Percentiles rank a stretch among this genome's conserved stretches.
These are phyloP conservation scores for Stenopsyche tienmushanensis DNA, from an alignment of 1,140 invertebrate genomes.

Conservation along the genomic window DNA sequence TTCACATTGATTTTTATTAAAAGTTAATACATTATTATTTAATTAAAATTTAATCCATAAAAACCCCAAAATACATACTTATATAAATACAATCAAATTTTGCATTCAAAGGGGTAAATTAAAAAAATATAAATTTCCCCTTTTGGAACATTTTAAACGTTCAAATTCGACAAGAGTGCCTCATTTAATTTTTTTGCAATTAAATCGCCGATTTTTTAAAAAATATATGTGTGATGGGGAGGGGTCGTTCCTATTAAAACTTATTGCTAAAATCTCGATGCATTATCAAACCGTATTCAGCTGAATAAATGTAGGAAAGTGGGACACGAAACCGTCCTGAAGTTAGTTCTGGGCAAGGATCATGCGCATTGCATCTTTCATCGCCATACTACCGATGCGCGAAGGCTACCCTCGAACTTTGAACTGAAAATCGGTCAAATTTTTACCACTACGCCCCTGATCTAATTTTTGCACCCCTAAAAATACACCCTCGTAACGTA, in stretches of 20 bases:
- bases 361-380: constrained; percentile 10
- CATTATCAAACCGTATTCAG: constrained; percentile 19
- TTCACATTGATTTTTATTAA: no score
- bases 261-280: not conserved
- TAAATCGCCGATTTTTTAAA: not conserved
- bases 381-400: constrained; percentile 31
- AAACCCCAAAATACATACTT: no score
- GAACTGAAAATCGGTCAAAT: not conserved
- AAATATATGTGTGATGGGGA: not conserved
- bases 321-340: constrained; percentile 30
- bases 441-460: not conserved
- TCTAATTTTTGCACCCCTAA: not conserved
- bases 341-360: constrained; percentile 27
- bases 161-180: not conserved
- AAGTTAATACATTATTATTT: no score
- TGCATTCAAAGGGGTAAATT: no score
- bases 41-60: no score
- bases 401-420: constrained; percentile 22
- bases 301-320: constrained; percentile 35
- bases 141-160: no score
- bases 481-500: no score
- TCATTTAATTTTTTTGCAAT: not conserved
- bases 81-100: no score
- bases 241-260: not conserved
- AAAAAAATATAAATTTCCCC: no score